Evolutionary conservation across 2,113 vertebrate genomes (phyloP).

Genomic region (Spilogale gracilis): DNA sequence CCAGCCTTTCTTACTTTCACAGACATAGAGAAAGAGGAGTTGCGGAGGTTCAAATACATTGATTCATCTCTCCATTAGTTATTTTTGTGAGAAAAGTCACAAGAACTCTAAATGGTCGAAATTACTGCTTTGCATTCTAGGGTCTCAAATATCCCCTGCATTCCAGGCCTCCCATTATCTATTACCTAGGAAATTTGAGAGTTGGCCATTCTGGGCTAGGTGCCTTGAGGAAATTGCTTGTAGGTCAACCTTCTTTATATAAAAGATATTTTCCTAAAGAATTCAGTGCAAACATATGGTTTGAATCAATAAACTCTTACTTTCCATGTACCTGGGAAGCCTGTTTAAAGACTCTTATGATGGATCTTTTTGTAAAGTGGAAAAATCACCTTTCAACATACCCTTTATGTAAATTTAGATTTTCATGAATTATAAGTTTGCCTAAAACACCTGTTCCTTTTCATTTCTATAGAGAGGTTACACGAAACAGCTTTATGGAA

Average conservation of each 20-base stretch:
- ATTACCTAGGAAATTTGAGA: slow-evolving; percentile 66
- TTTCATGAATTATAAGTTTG: slow-evolving; percentile 74
- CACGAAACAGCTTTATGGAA: slow-evolving; percentile 48
- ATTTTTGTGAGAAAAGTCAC: slow-evolving; percentile 48
- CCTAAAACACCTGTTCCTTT: slow-evolving; percentile 71
- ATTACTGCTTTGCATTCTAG: slow-evolving; percentile 47
- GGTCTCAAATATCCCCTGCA: slow-evolving; percentile 46
- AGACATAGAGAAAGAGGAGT: neutral
- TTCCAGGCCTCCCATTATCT: slow-evolving; percentile 61
- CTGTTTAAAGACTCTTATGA: slow-evolving; percentile 76
- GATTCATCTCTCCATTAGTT: slow-evolving; percentile 22
- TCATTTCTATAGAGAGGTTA: slow-evolving; percentile 56
- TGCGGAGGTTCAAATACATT: neutral
- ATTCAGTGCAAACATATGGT: slow-evolving; percentile 70
- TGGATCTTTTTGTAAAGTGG: slow-evolving; percentile 79
- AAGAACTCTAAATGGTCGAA: neutral
- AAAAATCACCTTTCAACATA: slow-evolving; percentile 83
- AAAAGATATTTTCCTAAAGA: slow-evolving; percentile 73
- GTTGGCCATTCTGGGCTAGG: slow-evolving; percentile 52
- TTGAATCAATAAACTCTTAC: slow-evolving; percentile 75
- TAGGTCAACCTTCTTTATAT: slow-evolving; percentile 74
- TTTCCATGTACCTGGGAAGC: slow-evolving; percentile 71
- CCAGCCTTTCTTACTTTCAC: neutral
- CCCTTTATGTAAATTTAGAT: slow-evolving; percentile 75
- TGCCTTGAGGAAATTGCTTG: slow-evolving; percentile 75